Evolutionary conservation across 2,113 vertebrate genomes (phyloP).

Genomic region (Microcebus griseorufus): DNA sequence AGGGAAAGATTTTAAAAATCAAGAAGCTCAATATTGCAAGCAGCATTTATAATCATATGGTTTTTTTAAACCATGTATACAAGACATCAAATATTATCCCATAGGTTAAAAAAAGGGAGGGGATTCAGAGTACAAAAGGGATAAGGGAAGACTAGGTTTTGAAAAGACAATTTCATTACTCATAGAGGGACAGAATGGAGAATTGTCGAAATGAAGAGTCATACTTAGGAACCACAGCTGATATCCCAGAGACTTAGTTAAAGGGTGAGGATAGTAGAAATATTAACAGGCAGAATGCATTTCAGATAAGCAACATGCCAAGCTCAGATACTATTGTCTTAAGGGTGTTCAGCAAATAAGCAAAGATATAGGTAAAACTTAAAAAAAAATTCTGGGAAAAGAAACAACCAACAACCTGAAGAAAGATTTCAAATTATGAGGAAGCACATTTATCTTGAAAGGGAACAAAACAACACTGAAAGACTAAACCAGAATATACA

Average conservation of each 20-base stretch:
- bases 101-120: neutral
- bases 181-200: neutral
- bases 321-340: slow-evolving; percentile 25
- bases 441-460: neutral
- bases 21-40: slow-evolving; percentile 62
- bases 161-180: slow-evolving; percentile 52
- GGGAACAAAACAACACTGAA: neutral
- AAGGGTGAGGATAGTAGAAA: neutral
- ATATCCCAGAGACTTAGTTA: neutral
- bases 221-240: neutral
- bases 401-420: neutral
- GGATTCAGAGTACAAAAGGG: slow-evolving; percentile 25
- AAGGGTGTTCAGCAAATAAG: neutral
- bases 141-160: slow-evolving; percentile 43
- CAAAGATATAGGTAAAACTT: neutral
- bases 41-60: slow-evolving; percentile 49
- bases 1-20: slow-evolving; percentile 68
- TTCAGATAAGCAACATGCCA: neutral
- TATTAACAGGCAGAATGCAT: slow-evolving; percentile 5
- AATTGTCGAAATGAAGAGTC: neutral
- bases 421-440: neutral
- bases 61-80: slow-evolving; percentile 45
- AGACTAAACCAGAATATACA: neutral
- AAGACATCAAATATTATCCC: slow-evolving; percentile 59
- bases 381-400: neutral